phyloP scores from a whole-genome alignment of 2,888 invertebrate species.

The Leptogaster cylindrica region DNA sequence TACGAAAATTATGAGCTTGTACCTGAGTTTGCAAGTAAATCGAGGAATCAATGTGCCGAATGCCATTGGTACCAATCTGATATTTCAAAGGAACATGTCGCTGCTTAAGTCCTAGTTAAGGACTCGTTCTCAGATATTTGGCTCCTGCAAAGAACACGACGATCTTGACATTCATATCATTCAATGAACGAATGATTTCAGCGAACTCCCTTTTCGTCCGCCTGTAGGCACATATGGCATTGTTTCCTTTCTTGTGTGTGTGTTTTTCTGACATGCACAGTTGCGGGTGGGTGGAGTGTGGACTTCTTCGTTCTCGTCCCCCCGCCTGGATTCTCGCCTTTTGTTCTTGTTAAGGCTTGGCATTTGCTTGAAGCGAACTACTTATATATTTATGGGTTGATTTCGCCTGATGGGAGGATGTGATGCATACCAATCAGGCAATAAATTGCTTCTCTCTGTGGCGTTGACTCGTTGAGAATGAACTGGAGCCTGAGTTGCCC shows the following conservation, averaged over 20 bases:
- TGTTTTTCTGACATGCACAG: too few relatives aligned
- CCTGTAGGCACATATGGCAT: slow-evolving; percentile 20
- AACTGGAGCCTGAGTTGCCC: slow-evolving; percentile 11
- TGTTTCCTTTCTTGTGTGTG: too few relatives aligned
- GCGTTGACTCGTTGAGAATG: slow-evolving; percentile 25
- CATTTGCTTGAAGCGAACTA: slow-evolving; percentile 43
- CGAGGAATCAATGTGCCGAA: slow-evolving; percentile 33
- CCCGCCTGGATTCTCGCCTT: too few relatives aligned
- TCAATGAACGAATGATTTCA: slow-evolving; percentile 28
- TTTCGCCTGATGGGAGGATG: slow-evolving; percentile 42
- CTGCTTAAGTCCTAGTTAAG: slow-evolving; percentile 20
- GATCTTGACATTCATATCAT: slow-evolving; percentile 32
- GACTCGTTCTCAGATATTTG: slow-evolving; percentile 27
- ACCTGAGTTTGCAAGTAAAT: slow-evolving; percentile 42
- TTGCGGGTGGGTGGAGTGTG: background rate
- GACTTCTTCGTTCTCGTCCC: slow-evolving; percentile 35
- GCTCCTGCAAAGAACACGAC: slow-evolving; percentile 7
- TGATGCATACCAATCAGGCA: slow-evolving; percentile 48
- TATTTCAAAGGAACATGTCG: background rate
- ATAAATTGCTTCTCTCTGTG: slow-evolving; percentile 43
- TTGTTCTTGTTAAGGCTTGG: slow-evolving; percentile 6
- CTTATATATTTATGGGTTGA: slow-evolving; percentile 48
- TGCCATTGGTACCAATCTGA: background rate
- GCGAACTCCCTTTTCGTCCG: background rate
- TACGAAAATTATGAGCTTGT: slow-evolving; percentile 41